These are phyloP conservation scores for Hafferia zeledoni DNA, from an alignment of 2,797 vertebrate species.

Conservation along the genomic window DNA sequence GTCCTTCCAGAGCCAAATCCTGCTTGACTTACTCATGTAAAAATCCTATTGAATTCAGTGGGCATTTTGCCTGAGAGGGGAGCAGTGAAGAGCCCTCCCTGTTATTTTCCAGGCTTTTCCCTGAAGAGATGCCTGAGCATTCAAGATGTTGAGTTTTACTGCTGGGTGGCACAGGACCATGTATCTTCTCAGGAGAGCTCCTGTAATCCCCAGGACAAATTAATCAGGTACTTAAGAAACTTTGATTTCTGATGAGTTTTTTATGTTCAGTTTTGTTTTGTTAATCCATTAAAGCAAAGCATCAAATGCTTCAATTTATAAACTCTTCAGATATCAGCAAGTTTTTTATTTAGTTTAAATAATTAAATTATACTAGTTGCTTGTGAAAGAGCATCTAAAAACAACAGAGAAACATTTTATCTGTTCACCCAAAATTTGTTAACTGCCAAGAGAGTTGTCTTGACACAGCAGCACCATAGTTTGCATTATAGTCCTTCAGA, in stretches of 20 bases:
- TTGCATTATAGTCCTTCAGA: neutral
- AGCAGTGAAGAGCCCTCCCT: neutral
- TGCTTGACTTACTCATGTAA: conserved; percentile 56
- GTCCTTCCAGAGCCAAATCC: conserved; percentile 63
- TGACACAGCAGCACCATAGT: neutral
- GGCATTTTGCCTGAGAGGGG: conserved; percentile 55
- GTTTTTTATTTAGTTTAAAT: neutral
- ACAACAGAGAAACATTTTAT: neutral
- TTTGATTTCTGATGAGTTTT: neutral
- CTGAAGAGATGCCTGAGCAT: neutral
- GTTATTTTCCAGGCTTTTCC: neutral
- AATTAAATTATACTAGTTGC: neutral
- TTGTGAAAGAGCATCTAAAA: neutral
- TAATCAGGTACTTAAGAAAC: neutral
- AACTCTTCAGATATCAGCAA: neutral
- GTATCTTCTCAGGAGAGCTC: neutral
- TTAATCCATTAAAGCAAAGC: neutral
- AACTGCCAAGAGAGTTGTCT: neutral
- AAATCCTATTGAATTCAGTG: conserved; percentile 52
- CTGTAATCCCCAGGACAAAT: neutral
- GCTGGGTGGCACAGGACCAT: neutral
- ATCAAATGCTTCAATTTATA: neutral
- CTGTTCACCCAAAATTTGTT: neutral
- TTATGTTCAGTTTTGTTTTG: neutral
- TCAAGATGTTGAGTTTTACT: neutral